These are phyloP conservation scores for Dryocosmus kuriphilus DNA, from an alignment of 2,888 invertebrate genomes.

Conservation along the genomic window DNA sequence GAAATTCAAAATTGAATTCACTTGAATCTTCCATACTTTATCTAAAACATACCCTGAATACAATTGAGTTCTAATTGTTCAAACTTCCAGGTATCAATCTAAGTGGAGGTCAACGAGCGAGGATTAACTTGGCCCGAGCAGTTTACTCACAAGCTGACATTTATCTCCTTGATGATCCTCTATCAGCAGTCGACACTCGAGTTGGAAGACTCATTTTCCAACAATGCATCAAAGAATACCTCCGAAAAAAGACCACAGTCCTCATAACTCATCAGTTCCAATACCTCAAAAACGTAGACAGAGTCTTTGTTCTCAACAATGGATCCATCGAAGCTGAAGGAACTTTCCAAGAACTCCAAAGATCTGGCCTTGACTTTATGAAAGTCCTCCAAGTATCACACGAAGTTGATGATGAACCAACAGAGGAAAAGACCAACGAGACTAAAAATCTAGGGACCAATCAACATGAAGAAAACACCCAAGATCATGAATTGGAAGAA, in stretches of 20 bases:
- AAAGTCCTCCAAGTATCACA: slow-evolving; percentile 77
- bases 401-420: slow-evolving; percentile 15
- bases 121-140: slow-evolving; percentile 85
- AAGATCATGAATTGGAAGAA: slow-evolving; percentile 38
- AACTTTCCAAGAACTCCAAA: slow-evolving; percentile 80
- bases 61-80: neutral
- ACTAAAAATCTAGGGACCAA: neutral
- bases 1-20: no score
- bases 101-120: slow-evolving; percentile 91
- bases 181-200: slow-evolving; percentile 86
- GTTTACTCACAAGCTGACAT: slow-evolving; percentile 86
- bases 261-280: slow-evolving; percentile 84
- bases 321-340: slow-evolving; percentile 81
- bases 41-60: no score
- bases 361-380: slow-evolving; percentile 82
- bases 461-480: neutral
- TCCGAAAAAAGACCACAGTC: slow-evolving; percentile 55
- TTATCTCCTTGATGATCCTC: slow-evolving; percentile 86
- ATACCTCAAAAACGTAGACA: slow-evolving; percentile 85
- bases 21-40: no score
- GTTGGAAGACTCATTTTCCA: slow-evolving; percentile 84
- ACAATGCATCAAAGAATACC: slow-evolving; percentile 54
- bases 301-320: slow-evolving; percentile 79
- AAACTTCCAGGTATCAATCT: slow-evolving; percentile 84
- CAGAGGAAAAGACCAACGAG: slow-evolving; percentile 29